Evolutionary conservation across 1,140 invertebrate genomes (phyloP).

Genomic region (Arctopsyche grandis): DNA sequence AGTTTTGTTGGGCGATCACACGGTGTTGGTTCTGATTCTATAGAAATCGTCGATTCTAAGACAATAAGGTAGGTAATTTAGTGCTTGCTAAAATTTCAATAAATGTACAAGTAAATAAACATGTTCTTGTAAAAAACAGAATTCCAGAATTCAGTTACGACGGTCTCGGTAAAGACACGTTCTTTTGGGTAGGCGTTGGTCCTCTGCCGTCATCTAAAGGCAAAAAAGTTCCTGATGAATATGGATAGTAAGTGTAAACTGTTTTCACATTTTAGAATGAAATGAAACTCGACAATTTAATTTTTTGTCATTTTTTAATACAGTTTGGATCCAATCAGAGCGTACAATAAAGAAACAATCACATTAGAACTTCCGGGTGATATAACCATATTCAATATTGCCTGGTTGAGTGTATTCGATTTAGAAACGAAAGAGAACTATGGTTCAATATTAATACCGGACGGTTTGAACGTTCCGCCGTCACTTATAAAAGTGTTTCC

Average conservation of each 20-base stretch:
- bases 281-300: neutral
- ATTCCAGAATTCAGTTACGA: conserved; percentile 83
- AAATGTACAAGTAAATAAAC: neutral
- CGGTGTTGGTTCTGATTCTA: conserved; percentile 75
- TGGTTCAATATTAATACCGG: conserved; percentile 82
- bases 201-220: conserved; percentile 86
- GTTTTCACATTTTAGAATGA: neutral
- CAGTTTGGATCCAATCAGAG: conserved; percentile 77
- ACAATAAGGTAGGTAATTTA: conserved; percentile 69
- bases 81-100: neutral
- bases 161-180: conserved; percentile 78
- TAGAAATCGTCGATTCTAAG: conserved; percentile 84
- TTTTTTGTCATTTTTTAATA: conserved; percentile 40
- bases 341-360: conserved; percentile 80
- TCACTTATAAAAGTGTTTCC: conserved; percentile 73
- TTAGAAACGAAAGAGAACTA: conserved; percentile 76
- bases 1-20: conserved; percentile 77
- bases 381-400: conserved; percentile 82
- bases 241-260: conserved; percentile 85
- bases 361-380: conserved; percentile 83
- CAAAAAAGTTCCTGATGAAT: conserved; percentile 86
- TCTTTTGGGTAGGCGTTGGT: conserved; percentile 90
- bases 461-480: conserved; percentile 86
- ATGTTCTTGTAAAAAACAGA: conserved; percentile 47
- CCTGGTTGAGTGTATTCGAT: conserved; percentile 88